These are phyloP conservation scores for Phrynocephalus forsythii DNA, from an alignment of 2,797 vertebrate genomes.

Conservation along the genomic window DNA sequence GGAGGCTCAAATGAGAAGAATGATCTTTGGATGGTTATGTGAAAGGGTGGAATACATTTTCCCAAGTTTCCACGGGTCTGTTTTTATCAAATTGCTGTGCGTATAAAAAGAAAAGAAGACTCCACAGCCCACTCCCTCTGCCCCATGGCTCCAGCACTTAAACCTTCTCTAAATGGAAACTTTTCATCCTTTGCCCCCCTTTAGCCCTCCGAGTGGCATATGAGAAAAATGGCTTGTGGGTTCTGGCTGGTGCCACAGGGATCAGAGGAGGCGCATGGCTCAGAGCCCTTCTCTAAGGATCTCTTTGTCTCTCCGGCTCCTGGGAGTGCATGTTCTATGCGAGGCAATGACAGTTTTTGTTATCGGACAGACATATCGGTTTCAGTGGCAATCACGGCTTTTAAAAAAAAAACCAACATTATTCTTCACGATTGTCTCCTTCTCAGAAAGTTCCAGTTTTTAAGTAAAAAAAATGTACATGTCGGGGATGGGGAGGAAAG, in stretches of 20 bases:
- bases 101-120: slow-evolving; percentile 46
- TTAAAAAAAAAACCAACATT: slow-evolving; percentile 65
- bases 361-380: slow-evolving; percentile 78
- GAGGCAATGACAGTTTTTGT: slow-evolving; percentile 81
- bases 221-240: slow-evolving; percentile 80
- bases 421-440: slow-evolving; percentile 74
- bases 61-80: slow-evolving; percentile 9
- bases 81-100: background rate
- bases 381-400: slow-evolving; percentile 77
- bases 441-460: slow-evolving; percentile 70
- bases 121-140: slow-evolving; percentile 11
- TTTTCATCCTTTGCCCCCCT: slow-evolving; percentile 67
- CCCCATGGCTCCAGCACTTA: slow-evolving; percentile 60
- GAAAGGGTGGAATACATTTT: background rate
- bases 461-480: slow-evolving; percentile 44
- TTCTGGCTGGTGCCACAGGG: slow-evolving; percentile 78
- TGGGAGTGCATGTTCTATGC: slow-evolving; percentile 71
- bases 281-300: slow-evolving; percentile 71
- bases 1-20: slow-evolving; percentile 2
- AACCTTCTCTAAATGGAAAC: slow-evolving; percentile 69
- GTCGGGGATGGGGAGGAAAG: background rate
- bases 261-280: slow-evolving; percentile 72
- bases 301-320: slow-evolving; percentile 80
- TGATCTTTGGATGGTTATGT: background rate
- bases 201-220: slow-evolving; percentile 69